Conservation (phyloP, 2,113 vertebrate genomes). For the Myocastor coypus region DNA sequence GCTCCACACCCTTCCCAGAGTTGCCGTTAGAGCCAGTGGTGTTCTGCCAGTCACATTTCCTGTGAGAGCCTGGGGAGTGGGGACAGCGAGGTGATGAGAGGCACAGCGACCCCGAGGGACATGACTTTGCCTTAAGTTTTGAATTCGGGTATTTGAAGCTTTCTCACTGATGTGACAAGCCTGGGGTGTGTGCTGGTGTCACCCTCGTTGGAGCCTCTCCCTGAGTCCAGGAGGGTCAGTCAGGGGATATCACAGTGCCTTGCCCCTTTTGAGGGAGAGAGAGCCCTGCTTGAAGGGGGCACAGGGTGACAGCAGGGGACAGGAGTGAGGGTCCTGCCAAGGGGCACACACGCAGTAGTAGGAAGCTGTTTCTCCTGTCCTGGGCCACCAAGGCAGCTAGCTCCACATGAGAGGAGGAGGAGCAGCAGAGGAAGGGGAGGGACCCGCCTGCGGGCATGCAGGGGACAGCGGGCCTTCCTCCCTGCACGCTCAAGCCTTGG, state of each 20-base stretch:
- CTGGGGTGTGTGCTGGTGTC: neutral
- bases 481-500: neutral
- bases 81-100: neutral
- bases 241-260: too few species aligned
- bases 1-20: neutral
- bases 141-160: neutral
- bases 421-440: neutral
- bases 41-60: neutral
- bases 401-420: neutral
- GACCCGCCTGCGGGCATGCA: accelerated
- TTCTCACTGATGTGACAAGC: neutral
- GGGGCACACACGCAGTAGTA: accelerated
- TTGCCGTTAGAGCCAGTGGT: too few species aligned
- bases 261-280: neutral
- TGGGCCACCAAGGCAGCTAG: neutral
- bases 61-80: neutral
- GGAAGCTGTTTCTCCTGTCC: neutral
- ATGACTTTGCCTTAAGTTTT: neutral
- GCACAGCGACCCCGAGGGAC: accelerated
- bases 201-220: neutral
- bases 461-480: neutral
- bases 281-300: neutral
- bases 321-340: neutral
- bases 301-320: neutral
- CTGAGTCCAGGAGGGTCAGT: neutral